These are phyloP conservation scores for Lichenostomus cassidix DNA, from an alignment of 2,113 vertebrate species.

Conservation along the genomic window DNA sequence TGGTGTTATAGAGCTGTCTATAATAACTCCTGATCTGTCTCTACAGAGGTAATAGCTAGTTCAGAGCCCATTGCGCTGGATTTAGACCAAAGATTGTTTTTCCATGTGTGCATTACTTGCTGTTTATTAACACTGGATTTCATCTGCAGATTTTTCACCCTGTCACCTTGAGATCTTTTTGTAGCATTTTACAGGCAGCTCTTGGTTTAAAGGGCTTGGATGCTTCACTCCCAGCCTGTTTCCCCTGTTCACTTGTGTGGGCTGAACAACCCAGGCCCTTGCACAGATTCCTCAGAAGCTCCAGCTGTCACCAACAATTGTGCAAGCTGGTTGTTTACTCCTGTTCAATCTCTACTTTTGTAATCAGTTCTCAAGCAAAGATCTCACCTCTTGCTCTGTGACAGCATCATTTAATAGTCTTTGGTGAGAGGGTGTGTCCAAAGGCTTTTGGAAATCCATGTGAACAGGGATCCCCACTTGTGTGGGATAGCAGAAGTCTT, in stretches of 20 bases:
- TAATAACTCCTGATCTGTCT: background rate
- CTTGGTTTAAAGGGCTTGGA: background rate
- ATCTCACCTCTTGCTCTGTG: background rate
- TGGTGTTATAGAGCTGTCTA: background rate
- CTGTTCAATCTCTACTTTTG: background rate
- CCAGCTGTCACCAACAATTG: background rate
- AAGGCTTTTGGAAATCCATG: background rate
- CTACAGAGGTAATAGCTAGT: background rate
- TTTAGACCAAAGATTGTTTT: background rate
- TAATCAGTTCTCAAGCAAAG: background rate
- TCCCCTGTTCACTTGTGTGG: background rate
- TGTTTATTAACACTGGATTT: background rate
- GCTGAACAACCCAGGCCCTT: background rate
- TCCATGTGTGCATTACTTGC: background rate
- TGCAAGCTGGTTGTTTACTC: background rate
- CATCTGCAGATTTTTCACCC: background rate
- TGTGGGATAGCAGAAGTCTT: background rate
- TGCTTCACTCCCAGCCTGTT: background rate
- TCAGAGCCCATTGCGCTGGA: background rate
- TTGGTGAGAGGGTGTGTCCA: background rate
- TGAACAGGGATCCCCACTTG: background rate
- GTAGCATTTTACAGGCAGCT: background rate
- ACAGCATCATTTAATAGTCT: background rate
- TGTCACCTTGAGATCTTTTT: background rate
- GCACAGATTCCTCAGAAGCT: background rate